Evolutionary conservation across 1,140 invertebrate species (phyloP).

Genomic region (Lamellibrachia luymesi): DNA sequence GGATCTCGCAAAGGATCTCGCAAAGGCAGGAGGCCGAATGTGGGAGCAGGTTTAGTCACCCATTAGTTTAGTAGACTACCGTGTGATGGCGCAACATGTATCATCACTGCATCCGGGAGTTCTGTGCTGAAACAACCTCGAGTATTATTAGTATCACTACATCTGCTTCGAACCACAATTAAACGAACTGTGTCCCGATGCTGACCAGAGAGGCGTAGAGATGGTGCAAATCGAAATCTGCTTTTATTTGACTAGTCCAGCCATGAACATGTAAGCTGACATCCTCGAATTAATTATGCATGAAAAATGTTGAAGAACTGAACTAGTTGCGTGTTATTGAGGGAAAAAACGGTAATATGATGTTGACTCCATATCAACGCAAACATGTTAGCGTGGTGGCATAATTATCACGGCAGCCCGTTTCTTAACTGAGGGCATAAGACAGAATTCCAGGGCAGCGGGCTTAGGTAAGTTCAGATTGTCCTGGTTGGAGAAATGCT

Average conservation of each 20-base stretch:
- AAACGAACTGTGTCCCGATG: too few species aligned
- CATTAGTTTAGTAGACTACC: too few species aligned
- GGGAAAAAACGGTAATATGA: background rate
- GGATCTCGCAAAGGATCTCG: too few species aligned
- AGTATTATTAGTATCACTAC: too few species aligned
- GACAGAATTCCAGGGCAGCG: background rate
- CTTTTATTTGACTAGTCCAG: background rate
- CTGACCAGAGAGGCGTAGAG: too few species aligned
- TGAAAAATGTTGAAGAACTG: background rate
- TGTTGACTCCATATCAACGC: background rate
- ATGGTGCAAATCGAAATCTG: background rate
- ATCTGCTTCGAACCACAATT: too few species aligned
- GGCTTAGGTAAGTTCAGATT: background rate
- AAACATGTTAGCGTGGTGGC: background rate
- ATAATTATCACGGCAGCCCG: background rate
- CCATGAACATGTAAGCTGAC: background rate
- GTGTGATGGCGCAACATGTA: too few species aligned
- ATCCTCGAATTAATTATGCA: background rate
- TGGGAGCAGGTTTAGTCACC: too few species aligned
- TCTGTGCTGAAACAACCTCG: too few species aligned
- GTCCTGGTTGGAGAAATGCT: too few species aligned
- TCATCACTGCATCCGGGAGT: too few species aligned
- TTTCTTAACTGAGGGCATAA: background rate
- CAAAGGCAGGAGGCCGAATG: too few species aligned
- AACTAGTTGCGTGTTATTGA: background rate